Evolutionary conservation across 1,140 invertebrate species (phyloP).

Genomic region (Neuroterus valhalla): DNA sequence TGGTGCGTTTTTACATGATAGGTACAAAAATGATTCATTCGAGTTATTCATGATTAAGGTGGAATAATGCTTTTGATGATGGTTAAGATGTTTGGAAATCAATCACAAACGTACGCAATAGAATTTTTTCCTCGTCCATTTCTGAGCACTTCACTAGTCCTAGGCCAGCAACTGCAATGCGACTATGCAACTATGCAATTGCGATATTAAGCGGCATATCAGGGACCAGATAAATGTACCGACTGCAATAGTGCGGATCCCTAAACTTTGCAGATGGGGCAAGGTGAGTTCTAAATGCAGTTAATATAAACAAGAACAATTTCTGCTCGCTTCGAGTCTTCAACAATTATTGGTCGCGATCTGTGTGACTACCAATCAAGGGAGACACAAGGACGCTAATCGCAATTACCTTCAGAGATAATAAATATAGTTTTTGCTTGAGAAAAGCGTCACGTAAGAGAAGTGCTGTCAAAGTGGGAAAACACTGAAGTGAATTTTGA

Average conservation of each 20-base stretch:
- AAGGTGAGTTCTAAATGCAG: constrained; percentile 45
- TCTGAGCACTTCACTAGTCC: constrained; percentile 54
- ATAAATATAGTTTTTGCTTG: background rate
- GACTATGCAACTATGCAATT: constrained; percentile 61
- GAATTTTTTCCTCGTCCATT: constrained; percentile 51
- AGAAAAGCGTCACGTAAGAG: background rate
- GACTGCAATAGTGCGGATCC: constrained; percentile 49
- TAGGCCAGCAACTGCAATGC: constrained; percentile 56
- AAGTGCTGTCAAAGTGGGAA: too few relatives aligned
- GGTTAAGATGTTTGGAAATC: too few relatives aligned
- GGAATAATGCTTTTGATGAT: background rate
- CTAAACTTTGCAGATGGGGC: constrained; percentile 40
- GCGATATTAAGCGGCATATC: constrained; percentile 57
- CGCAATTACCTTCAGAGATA: constrained; percentile 24
- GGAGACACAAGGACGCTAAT: constrained; percentile 45
- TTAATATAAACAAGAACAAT: constrained; percentile 46
- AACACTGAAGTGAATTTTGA: too few relatives aligned
- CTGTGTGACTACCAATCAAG: constrained; percentile 38
- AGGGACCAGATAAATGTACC: constrained; percentile 50
- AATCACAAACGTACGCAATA: too few relatives aligned
- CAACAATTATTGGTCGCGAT: constrained; percentile 46
- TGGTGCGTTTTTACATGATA: background rate
- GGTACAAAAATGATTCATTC: background rate
- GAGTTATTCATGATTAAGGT: constrained; percentile 13
- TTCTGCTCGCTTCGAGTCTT: constrained; percentile 47